Conservation (phyloP, 2,797 vertebrate species). For the Brotula barbata region DNA sequence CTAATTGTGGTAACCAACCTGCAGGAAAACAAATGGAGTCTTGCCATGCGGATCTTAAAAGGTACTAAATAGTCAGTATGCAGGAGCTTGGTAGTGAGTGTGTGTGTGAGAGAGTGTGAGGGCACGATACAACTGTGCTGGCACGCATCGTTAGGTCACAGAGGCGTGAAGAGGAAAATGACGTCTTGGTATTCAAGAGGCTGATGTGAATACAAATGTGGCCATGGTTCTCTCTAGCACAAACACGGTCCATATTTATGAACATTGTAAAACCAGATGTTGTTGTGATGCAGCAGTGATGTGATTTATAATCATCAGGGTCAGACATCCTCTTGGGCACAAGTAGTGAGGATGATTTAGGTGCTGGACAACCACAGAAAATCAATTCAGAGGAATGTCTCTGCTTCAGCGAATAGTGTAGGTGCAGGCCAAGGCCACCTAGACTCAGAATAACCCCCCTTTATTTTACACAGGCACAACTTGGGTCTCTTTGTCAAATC, state of each 20-base stretch:
- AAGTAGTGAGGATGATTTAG: constrained; percentile 37
- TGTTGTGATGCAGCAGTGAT: not conserved
- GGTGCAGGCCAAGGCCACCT: constrained; percentile 45
- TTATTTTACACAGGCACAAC: not conserved
- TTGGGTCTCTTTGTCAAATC: constrained; percentile 18
- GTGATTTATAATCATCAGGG: constrained; percentile 12
- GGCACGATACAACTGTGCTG: constrained; percentile 7
- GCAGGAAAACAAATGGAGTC: too few relatives aligned
- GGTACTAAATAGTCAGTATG: too few relatives aligned
- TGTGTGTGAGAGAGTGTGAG: constrained; percentile 1
- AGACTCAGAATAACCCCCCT: constrained; percentile 31
- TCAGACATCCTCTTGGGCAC: constrained; percentile 15
- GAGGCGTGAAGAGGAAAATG: constrained; percentile 50
- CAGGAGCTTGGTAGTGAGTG: not conserved
- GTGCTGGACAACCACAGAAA: constrained; percentile 23
- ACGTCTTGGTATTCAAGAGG: constrained; percentile 24
- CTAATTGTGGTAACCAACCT: too few relatives aligned
- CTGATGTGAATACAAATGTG: constrained; percentile 56
- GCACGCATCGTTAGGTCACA: constrained; percentile 44
- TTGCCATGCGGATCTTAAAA: too few relatives aligned
- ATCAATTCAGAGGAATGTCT: constrained; percentile 23
- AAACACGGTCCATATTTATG: constrained; percentile 12
- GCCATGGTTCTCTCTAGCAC: not conserved
- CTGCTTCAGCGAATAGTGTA: constrained; percentile 47
- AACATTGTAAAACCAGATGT: not conserved